phyloP scores from a whole-genome alignment of 2,888 invertebrate species.

The Isoperla grammatica region DNA sequence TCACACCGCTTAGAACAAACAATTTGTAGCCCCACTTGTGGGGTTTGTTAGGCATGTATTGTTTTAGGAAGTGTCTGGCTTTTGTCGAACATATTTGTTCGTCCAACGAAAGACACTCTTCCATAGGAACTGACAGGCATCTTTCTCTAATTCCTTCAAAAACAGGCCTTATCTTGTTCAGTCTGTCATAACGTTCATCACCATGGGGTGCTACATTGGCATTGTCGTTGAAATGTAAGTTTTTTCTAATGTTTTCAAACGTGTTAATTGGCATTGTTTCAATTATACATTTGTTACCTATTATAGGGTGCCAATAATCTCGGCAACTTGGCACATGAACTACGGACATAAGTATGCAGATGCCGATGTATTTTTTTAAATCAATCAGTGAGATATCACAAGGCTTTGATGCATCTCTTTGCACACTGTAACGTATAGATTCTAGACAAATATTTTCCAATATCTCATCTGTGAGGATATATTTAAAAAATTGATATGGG shows the following conservation, averaged over 20 bases:
- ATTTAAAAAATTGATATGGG: too few species aligned
- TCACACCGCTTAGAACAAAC: constrained; percentile 29
- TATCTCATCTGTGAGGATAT: too few species aligned
- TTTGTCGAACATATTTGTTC: constrained; percentile 37
- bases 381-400: too few species aligned
- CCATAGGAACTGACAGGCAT: constrained; percentile 30
- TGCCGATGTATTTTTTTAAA: too few species aligned
- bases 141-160: constrained; percentile 28
- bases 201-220: constrained; percentile 18
- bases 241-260: constrained; percentile 30
- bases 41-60: constrained; percentile 42
- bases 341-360: too few species aligned
- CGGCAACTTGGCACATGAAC: not conserved
- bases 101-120: constrained; percentile 33
- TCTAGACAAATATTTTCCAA: too few species aligned
- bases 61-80: constrained; percentile 35
- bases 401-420: too few species aligned
- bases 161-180: constrained; percentile 33
- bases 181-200: constrained; percentile 28
- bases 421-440: too few species aligned
- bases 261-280: not conserved
- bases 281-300: not conserved
- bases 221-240: constrained; percentile 35
- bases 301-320: not conserved
- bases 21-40: constrained; percentile 40